These are phyloP conservation scores for Silurus glanis DNA, from an alignment of 2,113 vertebrate genomes.

Conservation along the genomic window DNA sequence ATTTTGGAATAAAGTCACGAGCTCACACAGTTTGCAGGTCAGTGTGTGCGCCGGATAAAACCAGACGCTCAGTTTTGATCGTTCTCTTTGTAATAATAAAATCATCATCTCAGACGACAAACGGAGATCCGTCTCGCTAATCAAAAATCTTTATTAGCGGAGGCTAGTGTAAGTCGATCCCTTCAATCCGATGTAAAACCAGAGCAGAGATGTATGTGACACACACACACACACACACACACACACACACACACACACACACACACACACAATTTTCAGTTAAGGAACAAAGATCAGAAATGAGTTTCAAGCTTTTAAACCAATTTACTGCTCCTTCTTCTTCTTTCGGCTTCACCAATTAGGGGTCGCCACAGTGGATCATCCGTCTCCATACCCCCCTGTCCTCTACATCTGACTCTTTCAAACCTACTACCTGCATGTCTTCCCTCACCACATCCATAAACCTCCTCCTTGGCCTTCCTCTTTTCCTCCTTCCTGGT, in stretches of 20 bases:
- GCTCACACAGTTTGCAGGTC: background rate
- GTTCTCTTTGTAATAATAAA: slow-evolving; percentile 22
- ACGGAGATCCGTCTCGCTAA: slow-evolving; percentile 13
- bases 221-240: slow-evolving; percentile 16
- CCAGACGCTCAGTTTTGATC: background rate
- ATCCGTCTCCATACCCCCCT: too few relatives aligned
- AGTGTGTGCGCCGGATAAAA: background rate
- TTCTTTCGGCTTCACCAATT: too few relatives aligned
- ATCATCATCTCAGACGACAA: background rate
- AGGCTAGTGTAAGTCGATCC: background rate
- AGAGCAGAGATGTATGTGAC: slow-evolving; percentile 65
- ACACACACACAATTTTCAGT: slow-evolving; percentile 10
- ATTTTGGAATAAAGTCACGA: background rate
- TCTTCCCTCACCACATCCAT: too few relatives aligned
- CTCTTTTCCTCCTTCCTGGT: too few relatives aligned
- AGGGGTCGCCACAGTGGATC: too few relatives aligned
- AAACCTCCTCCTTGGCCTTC: too few relatives aligned
- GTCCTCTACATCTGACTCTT: too few relatives aligned
- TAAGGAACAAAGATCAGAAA: background rate
- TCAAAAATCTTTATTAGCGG: background rate
- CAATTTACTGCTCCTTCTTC: background rate
- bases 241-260: slow-evolving; percentile 23
- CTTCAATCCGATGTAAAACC: slow-evolving; percentile 33
- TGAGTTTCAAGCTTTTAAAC: background rate
- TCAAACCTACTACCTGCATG: too few relatives aligned